A percentile compares a stretch with the other conserved stretches of the same genome.
Evolutionary conservation across 2,113 vertebrate genomes (phyloP).

Genomic region (Gopherus evgoodei): DNA sequence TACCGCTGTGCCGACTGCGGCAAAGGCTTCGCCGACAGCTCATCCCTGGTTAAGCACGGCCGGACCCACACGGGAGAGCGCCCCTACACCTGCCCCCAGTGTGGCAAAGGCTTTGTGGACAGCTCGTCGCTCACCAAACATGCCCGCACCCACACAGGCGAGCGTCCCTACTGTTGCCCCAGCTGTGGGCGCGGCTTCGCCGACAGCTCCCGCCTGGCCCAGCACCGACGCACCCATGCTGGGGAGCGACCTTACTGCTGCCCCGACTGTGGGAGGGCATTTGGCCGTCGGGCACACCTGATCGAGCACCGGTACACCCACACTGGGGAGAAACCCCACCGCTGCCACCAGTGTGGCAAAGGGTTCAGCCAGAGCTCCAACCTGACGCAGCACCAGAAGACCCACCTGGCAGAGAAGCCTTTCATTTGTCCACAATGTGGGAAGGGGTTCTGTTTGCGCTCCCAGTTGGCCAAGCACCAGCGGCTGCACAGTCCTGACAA

Average conservation of each 20-base stretch:
- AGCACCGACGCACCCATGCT: conserved; percentile 64
- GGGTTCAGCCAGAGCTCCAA: conserved; percentile 71
- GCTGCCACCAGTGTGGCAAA: conserved; percentile 50
- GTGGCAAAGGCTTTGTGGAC: background rate
- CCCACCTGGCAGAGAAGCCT: background rate
- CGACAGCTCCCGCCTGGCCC: conserved; percentile 65
- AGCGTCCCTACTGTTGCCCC: background rate
- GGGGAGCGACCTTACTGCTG: conserved; percentile 68
- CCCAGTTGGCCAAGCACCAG: background rate
- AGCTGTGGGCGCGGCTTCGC: background rate
- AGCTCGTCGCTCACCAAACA: background rate
- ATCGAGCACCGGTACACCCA: background rate
- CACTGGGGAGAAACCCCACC: background rate
- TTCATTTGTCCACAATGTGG: background rate
- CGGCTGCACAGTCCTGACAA: background rate
- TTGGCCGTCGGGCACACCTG: background rate
- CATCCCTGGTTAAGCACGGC: background rate
- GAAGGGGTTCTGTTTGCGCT: background rate
- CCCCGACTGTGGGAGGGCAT: background rate
- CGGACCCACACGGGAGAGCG: background rate
- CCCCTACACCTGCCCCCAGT: background rate
- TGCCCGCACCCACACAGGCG: background rate
- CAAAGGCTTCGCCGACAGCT: background rate
- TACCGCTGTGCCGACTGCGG: background rate
- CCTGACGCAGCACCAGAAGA: conserved; percentile 69